Conservation (phyloP, 2,113 vertebrate genomes). For the Cololabis saira region DNA sequence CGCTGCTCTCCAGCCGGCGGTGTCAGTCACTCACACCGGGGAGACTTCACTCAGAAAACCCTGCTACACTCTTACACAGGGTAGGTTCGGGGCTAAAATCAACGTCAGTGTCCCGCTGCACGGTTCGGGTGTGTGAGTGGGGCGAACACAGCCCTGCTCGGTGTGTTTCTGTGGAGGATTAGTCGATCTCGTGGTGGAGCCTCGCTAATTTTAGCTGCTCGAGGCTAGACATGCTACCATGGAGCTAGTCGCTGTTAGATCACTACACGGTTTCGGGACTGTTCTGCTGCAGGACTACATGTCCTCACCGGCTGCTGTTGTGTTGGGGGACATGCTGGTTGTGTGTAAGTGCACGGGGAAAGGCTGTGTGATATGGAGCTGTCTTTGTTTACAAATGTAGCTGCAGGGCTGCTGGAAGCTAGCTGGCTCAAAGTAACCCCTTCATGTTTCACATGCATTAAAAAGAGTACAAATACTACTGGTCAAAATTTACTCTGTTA, state of each 20-base stretch:
- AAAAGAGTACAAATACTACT: no score
- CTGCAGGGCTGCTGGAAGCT: constrained; percentile 15
- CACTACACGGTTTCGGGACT: background rate
- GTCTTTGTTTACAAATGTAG: constrained; percentile 75
- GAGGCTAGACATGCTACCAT: constrained; percentile 31
- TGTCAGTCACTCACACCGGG: constrained; percentile 75
- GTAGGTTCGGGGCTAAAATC: constrained; percentile 67
- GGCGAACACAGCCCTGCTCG: background rate
- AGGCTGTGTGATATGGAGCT: background rate
- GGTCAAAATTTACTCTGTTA: no score
- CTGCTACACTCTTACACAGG: constrained; percentile 41
- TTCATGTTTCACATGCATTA: background rate
- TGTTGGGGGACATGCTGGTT: background rate
- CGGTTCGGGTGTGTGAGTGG: accelerated
- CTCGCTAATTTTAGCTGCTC: constrained; percentile 66
- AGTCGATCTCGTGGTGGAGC: constrained; percentile 24
- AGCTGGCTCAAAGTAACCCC: background rate
- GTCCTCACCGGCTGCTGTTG: no score
- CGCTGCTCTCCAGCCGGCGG: constrained; percentile 79
- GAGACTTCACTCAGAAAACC: constrained; percentile 56
- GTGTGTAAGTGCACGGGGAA: no score
- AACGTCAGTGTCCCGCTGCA: background rate
- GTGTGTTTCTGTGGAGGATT: background rate
- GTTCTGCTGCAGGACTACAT: no score
- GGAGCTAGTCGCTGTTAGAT: constrained; percentile 37